These are phyloP conservation scores for Loris lydekkerianus DNA, from an alignment of 2,797 vertebrate genomes.

Conservation along the genomic window DNA sequence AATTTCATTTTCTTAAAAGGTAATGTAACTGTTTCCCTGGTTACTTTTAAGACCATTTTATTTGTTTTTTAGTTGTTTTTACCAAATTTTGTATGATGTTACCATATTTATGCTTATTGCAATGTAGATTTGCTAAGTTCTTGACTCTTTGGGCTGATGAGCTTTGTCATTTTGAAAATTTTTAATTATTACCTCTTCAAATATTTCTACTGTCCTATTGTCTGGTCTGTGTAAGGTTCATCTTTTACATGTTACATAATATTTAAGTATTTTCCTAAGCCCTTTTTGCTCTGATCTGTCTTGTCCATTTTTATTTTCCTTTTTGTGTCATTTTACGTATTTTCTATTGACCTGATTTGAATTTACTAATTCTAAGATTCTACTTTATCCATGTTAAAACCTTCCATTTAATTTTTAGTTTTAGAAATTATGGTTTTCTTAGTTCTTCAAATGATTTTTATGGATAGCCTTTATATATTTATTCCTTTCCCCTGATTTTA, in stretches of 20 bases:
- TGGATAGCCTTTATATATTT: not conserved
- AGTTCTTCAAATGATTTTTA: not conserved
- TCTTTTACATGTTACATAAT: not conserved
- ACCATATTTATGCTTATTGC: not conserved
- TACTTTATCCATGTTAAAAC: not conserved
- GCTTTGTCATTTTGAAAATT: not conserved
- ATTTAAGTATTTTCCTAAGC: not conserved
- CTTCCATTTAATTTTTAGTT: not conserved
- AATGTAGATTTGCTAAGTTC: conserved; percentile 23
- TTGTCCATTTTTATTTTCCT: not conserved
- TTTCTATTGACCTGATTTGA: not conserved
- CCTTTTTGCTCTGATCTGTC: not conserved
- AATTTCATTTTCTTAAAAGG: conserved; percentile 59
- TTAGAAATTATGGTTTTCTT: not conserved
- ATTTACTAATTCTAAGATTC: not conserved
- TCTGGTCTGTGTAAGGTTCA: not conserved
- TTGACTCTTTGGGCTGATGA: not conserved
- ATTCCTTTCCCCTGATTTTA: not conserved
- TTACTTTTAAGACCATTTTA: conserved; percentile 17
- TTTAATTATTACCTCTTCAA: not conserved
- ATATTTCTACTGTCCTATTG: not conserved
- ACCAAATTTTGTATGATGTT: not conserved
- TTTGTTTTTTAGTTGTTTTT: conserved; percentile 6
- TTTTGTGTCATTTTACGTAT: not conserved
- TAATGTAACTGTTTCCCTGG: not conserved